Conservation (phyloP, 2,888 invertebrate genomes). For the Danaus chrysippus region DNA sequence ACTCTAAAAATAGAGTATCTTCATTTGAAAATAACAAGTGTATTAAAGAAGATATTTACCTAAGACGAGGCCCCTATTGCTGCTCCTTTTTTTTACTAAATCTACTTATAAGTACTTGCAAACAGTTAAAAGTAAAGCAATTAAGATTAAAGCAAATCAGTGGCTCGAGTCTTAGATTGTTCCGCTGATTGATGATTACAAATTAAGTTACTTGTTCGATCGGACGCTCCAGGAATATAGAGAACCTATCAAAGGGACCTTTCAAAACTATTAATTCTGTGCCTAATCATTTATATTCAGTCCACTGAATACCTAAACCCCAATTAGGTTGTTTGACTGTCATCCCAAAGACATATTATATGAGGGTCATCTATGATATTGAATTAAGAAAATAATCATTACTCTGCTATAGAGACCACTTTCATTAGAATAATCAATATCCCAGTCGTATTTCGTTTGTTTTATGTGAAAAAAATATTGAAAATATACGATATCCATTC, state of each 20-base stretch:
- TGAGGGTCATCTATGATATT: conserved; percentile 2
- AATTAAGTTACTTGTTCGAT: conserved; percentile 3
- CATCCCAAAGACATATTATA: neutral
- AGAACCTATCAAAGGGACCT: conserved; percentile 6
- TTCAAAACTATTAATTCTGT: conserved; percentile 7
- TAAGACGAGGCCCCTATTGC: too few species aligned
- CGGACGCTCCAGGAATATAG: conserved; percentile 1
- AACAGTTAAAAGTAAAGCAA: conserved; percentile 10
- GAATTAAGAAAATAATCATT: conserved; percentile 9
- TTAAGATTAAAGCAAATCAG: neutral
- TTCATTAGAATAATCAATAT: conserved; percentile 44
- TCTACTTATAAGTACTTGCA: neutral
- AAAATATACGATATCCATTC: conserved; percentile 59
- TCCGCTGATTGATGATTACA: neutral
- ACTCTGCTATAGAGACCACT: conserved; percentile 22
- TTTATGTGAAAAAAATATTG: conserved; percentile 63
- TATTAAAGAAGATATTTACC: too few species aligned
- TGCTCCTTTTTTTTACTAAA: neutral
- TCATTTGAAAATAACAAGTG: too few species aligned
- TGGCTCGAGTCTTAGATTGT: neutral
- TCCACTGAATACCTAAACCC: conserved; percentile 6
- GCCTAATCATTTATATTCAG: conserved; percentile 6
- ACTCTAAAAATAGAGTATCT: too few species aligned
- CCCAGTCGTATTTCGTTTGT: conserved; percentile 47
- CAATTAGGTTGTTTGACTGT: conserved; percentile 6